A percentile compares a stretch with the other conserved stretches of the same genome.
Evolutionary conservation across 2,113 vertebrate genomes (phyloP).

Genomic region (Rhinogobius similis): DNA sequence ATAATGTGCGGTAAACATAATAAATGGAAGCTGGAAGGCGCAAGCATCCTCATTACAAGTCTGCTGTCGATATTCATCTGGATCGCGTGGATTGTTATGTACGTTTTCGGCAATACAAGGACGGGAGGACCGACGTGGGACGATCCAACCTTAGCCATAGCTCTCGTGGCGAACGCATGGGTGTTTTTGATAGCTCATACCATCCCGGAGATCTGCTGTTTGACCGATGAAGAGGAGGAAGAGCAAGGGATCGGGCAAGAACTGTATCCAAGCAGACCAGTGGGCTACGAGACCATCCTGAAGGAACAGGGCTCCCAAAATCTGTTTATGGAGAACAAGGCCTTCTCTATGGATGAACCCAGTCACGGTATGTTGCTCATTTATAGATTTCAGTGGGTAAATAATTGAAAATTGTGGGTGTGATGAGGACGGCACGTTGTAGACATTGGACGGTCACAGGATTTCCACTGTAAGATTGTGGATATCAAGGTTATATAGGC

Average conservation of each 20-base stretch:
- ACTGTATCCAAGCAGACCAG: conserved; percentile 77
- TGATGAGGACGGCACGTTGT: no score
- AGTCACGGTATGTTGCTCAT: conserved; percentile 75
- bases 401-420: no score
- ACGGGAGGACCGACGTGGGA: conserved; percentile 78
- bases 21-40: conserved; percentile 81
- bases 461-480: no score
- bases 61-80: conserved; percentile 84
- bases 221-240: conserved; percentile 47
- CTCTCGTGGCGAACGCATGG: conserved; percentile 86
- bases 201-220: conserved; percentile 85
- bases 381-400: not conserved
- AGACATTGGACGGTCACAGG: no score
- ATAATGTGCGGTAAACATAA: conserved; percentile 77
- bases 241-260: conserved; percentile 71
- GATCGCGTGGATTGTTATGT: conserved; percentile 92
- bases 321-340: conserved; percentile 94
- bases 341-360: conserved; percentile 93
- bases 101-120: conserved; percentile 82
- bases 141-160: conserved; percentile 89
- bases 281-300: conserved; percentile 92
- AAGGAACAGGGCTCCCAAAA: conserved; percentile 86
- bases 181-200: conserved; percentile 85
- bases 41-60: conserved; percentile 79
- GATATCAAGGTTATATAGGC: no score